Evolutionary conservation across 2,113 vertebrate genomes (phyloP).

Genomic region (Gambusia holbrooki): DNA sequence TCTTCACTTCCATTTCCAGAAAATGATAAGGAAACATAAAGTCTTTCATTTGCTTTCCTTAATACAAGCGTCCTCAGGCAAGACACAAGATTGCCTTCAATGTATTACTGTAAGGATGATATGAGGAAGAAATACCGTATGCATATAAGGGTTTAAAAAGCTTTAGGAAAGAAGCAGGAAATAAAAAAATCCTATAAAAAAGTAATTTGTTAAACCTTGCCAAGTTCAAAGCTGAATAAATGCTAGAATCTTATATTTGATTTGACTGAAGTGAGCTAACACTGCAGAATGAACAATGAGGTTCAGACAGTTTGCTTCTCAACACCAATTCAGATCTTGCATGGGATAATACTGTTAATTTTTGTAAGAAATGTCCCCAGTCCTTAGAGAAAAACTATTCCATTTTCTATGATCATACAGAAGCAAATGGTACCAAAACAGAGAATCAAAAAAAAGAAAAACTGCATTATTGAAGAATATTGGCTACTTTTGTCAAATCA

Average conservation of each 20-base stretch:
- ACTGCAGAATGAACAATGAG: not conserved
- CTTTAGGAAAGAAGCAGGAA: not conserved
- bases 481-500: constrained; percentile 76
- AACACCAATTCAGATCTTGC: constrained; percentile 68
- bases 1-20: not conserved
- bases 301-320: constrained; percentile 14
- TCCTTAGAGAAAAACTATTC: constrained; percentile 59
- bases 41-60: not conserved
- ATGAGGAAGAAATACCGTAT: not conserved
- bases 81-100: not conserved
- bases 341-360: constrained; percentile 31
- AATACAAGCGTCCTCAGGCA: not conserved
- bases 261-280: not conserved
- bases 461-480: constrained; percentile 76
- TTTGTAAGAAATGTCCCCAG: constrained; percentile 30
- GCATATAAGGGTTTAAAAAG: not conserved
- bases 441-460: constrained; percentile 60
- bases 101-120: not conserved
- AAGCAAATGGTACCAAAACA: constrained; percentile 54
- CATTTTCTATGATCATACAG: constrained; percentile 45
- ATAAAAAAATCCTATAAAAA: not conserved
- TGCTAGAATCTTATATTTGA: not conserved
- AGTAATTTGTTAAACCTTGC: not conserved
- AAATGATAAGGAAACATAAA: not conserved
- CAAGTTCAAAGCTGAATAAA: not conserved